Percentiles rank a stretch among this genome's conserved stretches.
Evolutionary conservation across 2,888 invertebrate species (phyloP).

Genomic region (Eupithecia dodoneata): DNA sequence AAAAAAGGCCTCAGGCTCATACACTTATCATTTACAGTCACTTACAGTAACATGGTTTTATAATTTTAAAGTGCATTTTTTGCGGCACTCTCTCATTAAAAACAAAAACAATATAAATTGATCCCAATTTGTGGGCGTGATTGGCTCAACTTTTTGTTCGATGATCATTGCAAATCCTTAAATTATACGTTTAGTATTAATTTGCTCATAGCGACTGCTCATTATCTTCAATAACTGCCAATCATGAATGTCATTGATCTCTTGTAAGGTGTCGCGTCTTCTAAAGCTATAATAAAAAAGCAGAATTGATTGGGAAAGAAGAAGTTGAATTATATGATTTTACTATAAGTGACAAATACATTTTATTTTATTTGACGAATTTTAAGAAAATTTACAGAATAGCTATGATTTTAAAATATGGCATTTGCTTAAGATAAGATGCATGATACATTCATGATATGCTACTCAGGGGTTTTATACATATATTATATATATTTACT

Average conservation of each 20-base stretch:
- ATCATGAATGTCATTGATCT: slow-evolving; percentile 63
- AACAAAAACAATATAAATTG: slow-evolving; percentile 27
- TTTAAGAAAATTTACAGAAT: too few species aligned
- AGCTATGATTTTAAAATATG: too few species aligned
- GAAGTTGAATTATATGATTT: not conserved
- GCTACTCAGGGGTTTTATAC: too few species aligned
- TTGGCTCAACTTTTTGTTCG: slow-evolving; percentile 32
- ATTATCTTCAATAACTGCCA: slow-evolving; percentile 58
- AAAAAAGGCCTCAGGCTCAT: not conserved
- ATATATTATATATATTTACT: too few species aligned
- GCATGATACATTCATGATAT: too few species aligned
- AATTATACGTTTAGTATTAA: slow-evolving; percentile 59
- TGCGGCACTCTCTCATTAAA: slow-evolving; percentile 23
- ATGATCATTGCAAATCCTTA: slow-evolving; percentile 42
- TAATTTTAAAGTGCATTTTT: slow-evolving; percentile 33
- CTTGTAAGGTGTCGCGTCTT: slow-evolving; percentile 5
- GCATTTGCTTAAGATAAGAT: too few species aligned
- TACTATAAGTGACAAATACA: not conserved
- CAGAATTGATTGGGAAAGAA: not conserved
- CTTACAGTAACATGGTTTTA: slow-evolving; percentile 18
- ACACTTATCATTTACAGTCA: slow-evolving; percentile 8
- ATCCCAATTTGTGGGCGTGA: slow-evolving; percentile 39
- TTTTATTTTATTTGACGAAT: too few species aligned
- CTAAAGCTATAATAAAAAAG: not conserved
- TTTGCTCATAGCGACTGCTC: slow-evolving; percentile 51